Conservation (phyloP, 35 echinoderm and acorn worm genomes). For the Apostichopus parvimensis region DNA sequence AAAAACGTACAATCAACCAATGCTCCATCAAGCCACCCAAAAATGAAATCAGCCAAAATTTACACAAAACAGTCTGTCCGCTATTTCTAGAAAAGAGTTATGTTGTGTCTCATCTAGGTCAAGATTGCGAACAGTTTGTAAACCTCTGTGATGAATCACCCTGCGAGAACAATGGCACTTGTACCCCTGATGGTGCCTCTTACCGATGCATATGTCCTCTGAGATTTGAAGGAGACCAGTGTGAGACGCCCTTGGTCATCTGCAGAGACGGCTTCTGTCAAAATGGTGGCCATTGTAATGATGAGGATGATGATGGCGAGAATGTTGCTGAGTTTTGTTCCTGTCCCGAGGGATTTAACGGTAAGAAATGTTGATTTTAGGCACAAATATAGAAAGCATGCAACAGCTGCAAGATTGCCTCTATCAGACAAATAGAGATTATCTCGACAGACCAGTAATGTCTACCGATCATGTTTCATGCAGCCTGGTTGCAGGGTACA, state of each 20-base stretch:
- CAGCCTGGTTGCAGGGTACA: too few relatives aligned
- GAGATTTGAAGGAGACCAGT: constrained; percentile 35
- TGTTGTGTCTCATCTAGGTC: not conserved
- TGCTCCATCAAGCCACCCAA: too few relatives aligned
- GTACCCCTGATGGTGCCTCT: constrained; percentile 9
- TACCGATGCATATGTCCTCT: constrained; percentile 19
- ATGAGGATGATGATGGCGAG: not conserved
- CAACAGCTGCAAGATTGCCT: too few relatives aligned
- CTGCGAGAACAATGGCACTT: constrained; percentile 41
- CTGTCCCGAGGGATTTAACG: constrained; percentile 17
- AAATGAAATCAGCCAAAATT: too few relatives aligned
- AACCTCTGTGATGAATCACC: constrained; percentile 20
- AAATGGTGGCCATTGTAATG: constrained; percentile 37
- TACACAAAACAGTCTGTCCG: too few relatives aligned
- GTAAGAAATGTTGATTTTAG: not conserved
- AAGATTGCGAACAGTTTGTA: constrained; percentile 14
- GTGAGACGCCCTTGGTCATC: not conserved
- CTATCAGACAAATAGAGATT: too few relatives aligned
- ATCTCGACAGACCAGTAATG: too few relatives aligned
- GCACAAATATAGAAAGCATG: too few relatives aligned
- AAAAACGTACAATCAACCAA: not conserved
- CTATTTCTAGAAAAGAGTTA: not conserved
- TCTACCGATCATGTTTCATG: too few relatives aligned
- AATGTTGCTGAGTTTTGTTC: not conserved
- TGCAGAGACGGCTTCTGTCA: constrained; percentile 48